Evolutionary conservation across 2,797 vertebrate genomes (phyloP).

Genomic region (Chelmon rostratus): DNA sequence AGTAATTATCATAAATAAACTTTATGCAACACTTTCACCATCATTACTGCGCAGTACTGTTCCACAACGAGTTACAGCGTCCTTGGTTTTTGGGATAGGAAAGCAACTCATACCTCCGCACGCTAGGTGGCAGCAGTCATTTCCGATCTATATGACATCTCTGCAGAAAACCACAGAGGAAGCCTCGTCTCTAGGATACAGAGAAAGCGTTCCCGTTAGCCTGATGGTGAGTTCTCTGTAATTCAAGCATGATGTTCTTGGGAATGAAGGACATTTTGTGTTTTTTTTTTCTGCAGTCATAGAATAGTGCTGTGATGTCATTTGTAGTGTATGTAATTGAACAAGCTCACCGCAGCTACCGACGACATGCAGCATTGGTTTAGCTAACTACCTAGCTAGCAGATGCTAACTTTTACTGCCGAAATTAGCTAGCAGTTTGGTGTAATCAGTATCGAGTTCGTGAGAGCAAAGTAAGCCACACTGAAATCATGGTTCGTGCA

Average conservation of each 20-base stretch:
- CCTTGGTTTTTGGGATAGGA: background rate
- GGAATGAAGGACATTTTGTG: rapidly evolving
- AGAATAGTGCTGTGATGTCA: rapidly evolving
- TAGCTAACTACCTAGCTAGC: constrained; percentile 1
- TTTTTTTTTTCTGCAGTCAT: no score
- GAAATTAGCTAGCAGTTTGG: background rate
- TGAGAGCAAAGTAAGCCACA: background rate
- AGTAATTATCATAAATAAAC: background rate
- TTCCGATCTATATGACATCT: background rate
- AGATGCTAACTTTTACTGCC: constrained; percentile 3
- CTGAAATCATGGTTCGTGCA: background rate
- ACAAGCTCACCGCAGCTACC: rapidly evolving
- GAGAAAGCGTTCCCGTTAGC: background rate
- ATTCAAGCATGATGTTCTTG: background rate
- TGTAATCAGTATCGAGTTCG: no score
- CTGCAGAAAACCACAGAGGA: constrained; percentile 43
- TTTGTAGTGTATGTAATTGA: rapidly evolving
- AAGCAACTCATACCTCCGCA: background rate
- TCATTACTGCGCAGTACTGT: no score
- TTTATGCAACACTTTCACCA: background rate
- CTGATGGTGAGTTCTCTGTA: constrained; percentile 8
- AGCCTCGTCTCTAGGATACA: constrained; percentile 70
- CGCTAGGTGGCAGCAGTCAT: constrained; percentile 61
- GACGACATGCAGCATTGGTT: background rate
- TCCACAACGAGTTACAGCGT: no score